phyloP scores from a whole-genome alignment of 2,113 vertebrate genomes.

The Anarhynchus alexandrinus region DNA sequence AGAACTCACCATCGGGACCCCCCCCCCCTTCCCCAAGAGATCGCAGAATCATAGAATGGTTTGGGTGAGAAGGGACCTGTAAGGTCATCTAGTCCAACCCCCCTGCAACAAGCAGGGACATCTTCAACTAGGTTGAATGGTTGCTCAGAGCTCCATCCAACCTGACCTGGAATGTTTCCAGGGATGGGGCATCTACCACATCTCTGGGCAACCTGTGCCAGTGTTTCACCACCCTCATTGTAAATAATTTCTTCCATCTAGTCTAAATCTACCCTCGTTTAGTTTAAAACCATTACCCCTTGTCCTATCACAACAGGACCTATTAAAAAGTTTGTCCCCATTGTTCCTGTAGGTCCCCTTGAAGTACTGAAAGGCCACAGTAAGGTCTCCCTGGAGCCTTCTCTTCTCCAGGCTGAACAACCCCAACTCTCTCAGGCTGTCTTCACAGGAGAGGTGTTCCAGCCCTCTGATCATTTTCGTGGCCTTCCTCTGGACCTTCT shows the following conservation, averaged over 20 bases:
- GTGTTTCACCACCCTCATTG: not conserved
- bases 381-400: not conserved
- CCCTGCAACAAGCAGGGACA: not conserved
- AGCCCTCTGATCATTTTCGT: not conserved
- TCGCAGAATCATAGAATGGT: not conserved
- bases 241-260: not conserved
- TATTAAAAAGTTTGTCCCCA: not conserved
- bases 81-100: not conserved
- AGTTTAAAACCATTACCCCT: not conserved
- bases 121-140: not conserved
- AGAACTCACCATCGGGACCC: not conserved
- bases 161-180: not conserved
- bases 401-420: not conserved
- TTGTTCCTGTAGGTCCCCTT: not conserved
- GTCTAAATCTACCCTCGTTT: not conserved
- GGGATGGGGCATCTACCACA: not conserved
- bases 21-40: not conserved
- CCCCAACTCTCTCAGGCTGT: not conserved
- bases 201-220: not conserved
- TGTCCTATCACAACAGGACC: not conserved
- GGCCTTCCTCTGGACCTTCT: not conserved
- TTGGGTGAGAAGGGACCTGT: not conserved
- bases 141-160: not conserved
- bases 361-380: not conserved
- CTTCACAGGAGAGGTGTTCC: not conserved